These are phyloP conservation scores for Meiosimyza platycephala DNA, from an alignment of 2,888 invertebrate genomes.

Conservation along the genomic window DNA sequence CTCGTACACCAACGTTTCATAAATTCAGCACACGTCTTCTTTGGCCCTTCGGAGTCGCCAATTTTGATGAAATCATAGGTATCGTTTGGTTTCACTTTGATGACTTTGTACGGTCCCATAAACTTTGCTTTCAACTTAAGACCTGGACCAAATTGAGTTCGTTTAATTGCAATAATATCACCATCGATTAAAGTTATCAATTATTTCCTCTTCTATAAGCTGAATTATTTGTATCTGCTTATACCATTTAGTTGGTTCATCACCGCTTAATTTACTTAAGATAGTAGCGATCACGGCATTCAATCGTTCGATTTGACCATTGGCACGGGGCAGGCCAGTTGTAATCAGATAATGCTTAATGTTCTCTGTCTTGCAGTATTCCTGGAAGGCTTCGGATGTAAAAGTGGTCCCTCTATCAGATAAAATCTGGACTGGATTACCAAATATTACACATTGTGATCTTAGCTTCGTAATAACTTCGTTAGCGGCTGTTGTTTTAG, in stretches of 20 bases:
- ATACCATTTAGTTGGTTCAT: too few species aligned
- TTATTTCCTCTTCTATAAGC: slow-evolving; percentile 37
- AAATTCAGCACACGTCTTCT: slow-evolving; percentile 4
- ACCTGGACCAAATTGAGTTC: slow-evolving; percentile 36
- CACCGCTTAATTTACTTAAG: too few species aligned
- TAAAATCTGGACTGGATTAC: too few species aligned
- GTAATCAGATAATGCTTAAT: slow-evolving; percentile 34
- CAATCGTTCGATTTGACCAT: too few species aligned
- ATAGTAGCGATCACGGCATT: too few species aligned
- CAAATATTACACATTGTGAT: slow-evolving; percentile 54
- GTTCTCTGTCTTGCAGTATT: slow-evolving; percentile 57
- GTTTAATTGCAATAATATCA: slow-evolving; percentile 35
- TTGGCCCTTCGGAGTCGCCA: slow-evolving; percentile 28
- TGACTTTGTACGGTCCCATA: too few species aligned
- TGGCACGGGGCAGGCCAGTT: too few species aligned
- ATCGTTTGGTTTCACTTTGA: slow-evolving; percentile 13
- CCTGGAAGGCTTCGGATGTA: slow-evolving; percentile 49
- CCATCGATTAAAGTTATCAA: not conserved
- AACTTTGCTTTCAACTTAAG: slow-evolving; percentile 25
- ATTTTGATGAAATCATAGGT: slow-evolving; percentile 34
- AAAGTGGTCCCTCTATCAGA: slow-evolving; percentile 57
- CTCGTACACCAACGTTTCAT: not conserved
- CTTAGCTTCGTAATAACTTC: slow-evolving; percentile 56
- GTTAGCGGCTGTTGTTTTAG: slow-evolving; percentile 46
- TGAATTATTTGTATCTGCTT: slow-evolving; percentile 27